Conservation (phyloP, 2,113 vertebrate species). For the Holacanthus passer region DNA sequence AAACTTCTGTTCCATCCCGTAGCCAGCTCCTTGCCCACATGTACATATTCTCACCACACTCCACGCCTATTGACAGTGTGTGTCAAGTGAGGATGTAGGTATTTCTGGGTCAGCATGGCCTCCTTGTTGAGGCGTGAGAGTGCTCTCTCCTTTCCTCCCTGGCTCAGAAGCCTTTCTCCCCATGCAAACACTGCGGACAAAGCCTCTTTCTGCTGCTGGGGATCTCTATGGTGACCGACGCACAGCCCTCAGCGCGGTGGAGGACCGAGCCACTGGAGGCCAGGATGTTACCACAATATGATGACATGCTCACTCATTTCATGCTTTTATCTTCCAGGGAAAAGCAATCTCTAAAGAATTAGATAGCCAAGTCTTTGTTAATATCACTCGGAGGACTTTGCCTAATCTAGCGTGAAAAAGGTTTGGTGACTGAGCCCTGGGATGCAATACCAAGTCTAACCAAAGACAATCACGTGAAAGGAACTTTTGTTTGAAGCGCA, state of each 20-base stretch:
- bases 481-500: slow-evolving; percentile 25
- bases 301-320: slow-evolving; percentile 43
- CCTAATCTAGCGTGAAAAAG: neutral
- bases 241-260: slow-evolving; percentile 23
- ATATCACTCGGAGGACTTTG: neutral
- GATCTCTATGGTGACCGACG: slow-evolving; percentile 70
- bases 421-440: neutral
- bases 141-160: slow-evolving; percentile 58
- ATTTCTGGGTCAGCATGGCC: slow-evolving; percentile 67
- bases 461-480: slow-evolving; percentile 33
- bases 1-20: slow-evolving; percentile 35
- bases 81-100: slow-evolving; percentile 32
- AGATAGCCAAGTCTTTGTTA: neutral
- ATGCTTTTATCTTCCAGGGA: slow-evolving; percentile 7
- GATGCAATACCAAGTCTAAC: neutral
- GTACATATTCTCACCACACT: neutral
- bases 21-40: neutral
- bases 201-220: slow-evolving; percentile 66
- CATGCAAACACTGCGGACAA: slow-evolving; percentile 70
- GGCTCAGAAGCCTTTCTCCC: slow-evolving; percentile 52
- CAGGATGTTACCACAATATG: slow-evolving; percentile 58
- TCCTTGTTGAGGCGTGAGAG: slow-evolving; percentile 68
- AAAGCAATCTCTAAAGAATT: slow-evolving; percentile 6
- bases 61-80: slow-evolving; percentile 8
- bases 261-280: slow-evolving; percentile 40